Conservation (phyloP, 2,113 vertebrate species). For the Gavia stellata region DNA sequence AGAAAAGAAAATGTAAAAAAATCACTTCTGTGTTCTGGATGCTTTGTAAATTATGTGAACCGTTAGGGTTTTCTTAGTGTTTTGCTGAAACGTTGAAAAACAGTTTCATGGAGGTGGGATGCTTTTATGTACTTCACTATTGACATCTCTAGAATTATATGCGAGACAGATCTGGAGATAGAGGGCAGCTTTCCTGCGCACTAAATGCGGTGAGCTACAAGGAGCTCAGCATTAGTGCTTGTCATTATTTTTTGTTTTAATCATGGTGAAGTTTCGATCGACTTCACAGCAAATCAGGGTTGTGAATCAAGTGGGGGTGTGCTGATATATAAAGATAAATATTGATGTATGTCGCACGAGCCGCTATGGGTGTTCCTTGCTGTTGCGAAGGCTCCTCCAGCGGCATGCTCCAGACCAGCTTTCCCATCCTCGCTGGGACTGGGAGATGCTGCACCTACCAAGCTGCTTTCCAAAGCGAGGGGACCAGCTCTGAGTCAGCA, state of each 20-base stretch:
- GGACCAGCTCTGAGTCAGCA: neutral
- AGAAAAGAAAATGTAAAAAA: neutral
- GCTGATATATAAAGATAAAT: neutral
- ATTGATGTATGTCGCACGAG: neutral
- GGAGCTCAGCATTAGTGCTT: neutral
- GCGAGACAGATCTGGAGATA: neutral
- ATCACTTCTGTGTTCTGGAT: neutral
- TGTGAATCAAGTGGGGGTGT: neutral
- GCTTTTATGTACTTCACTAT: neutral
- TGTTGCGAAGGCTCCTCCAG: neutral
- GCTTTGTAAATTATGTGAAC: neutral
- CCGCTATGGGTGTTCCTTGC: fast-evolving
- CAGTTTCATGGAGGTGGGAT: neutral
- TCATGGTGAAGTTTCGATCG: fast-evolving
- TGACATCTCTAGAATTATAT: neutral
- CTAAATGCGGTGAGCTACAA: neutral
- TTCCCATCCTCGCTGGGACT: neutral
- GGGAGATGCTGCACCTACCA: neutral
- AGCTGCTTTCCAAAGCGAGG: neutral
- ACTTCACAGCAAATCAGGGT: neutral
- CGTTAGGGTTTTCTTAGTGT: neutral
- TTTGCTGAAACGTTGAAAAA: neutral
- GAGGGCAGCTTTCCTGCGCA: neutral
- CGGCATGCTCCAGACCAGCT: neutral
- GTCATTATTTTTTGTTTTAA: neutral